These are phyloP conservation scores for Tineola bisselliella DNA, from an alignment of 2,888 invertebrate genomes.

Conservation along the genomic window DNA sequence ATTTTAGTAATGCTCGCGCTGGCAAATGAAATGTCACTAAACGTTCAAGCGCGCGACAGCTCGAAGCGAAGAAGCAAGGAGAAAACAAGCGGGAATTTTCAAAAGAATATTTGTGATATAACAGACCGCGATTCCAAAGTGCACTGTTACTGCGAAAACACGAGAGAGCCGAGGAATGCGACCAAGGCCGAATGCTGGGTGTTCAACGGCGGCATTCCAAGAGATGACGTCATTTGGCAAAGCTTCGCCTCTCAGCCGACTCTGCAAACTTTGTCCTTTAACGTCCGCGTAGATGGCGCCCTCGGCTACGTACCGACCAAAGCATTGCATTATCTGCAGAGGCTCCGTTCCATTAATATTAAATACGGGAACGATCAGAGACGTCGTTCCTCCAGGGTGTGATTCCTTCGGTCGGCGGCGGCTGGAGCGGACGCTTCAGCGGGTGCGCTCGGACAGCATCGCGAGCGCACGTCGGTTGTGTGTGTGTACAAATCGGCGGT, in stretches of 20 bases:
- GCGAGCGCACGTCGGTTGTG: no score
- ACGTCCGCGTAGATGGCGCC: conserved; percentile 74
- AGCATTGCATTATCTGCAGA: conserved; percentile 72
- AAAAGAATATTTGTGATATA: conserved; percentile 68
- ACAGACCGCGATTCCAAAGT: conserved; percentile 66
- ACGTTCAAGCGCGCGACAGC: conserved; percentile 54
- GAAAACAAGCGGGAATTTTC: conserved; percentile 49
- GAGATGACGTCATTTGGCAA: conserved; percentile 78
- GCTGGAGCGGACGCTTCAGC: no score
- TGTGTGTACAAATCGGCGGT: no score
- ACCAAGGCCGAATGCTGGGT: conserved; percentile 83
- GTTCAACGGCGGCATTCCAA: conserved; percentile 73
- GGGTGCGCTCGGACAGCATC: no score
- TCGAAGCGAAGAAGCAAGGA: conserved; percentile 56
- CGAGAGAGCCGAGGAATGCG: conserved; percentile 63
- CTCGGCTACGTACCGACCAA: conserved; percentile 77
- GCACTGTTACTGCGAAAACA: conserved; percentile 75
- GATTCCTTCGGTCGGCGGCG: no score
- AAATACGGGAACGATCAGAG: conserved; percentile 80
- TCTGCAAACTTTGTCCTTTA: conserved; percentile 75
- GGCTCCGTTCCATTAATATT: conserved; percentile 73
- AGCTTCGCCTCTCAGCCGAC: conserved; percentile 78
- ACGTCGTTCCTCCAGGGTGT: no score
- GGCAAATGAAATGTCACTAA: conserved; percentile 58
- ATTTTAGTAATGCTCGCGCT: conserved; percentile 53